Conservation (phyloP, 2,797 vertebrate genomes). For the Aerospiza tachiro region DNA sequence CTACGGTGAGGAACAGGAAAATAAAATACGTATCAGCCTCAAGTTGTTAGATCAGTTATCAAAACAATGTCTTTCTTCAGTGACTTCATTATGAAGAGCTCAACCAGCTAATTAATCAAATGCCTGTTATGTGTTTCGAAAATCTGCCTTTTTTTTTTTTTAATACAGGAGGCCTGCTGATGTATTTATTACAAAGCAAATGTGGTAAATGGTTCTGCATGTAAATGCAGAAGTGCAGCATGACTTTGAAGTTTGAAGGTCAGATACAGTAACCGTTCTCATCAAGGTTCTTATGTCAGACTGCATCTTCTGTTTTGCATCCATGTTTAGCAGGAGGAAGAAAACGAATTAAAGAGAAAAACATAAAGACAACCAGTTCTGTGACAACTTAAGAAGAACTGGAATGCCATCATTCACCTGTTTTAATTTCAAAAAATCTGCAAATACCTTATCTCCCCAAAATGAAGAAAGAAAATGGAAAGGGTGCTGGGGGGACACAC, state of each 20-base stretch:
- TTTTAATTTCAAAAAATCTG: background rate
- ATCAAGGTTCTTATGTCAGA: background rate
- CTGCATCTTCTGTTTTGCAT: slow-evolving; percentile 22
- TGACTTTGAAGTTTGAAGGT: slow-evolving; percentile 68
- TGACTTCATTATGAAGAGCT: slow-evolving; percentile 3
- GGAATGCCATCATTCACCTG: background rate
- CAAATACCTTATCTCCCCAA: background rate
- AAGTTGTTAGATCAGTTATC: slow-evolving; percentile 40
- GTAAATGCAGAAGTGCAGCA: slow-evolving; percentile 1
- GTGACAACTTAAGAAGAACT: background rate
- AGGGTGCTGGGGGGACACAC: background rate
- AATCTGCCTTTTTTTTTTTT: background rate
- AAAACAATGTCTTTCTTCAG: slow-evolving; percentile 37
- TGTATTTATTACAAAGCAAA: slow-evolving; percentile 14
- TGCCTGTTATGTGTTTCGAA: background rate
- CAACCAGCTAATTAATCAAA: background rate
- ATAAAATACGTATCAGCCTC: background rate
- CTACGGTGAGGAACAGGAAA: background rate
- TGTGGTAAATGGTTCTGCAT: background rate
- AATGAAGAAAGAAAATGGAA: background rate
- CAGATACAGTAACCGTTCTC: slow-evolving; percentile 30
- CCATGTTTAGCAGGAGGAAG: background rate
- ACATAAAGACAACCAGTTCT: background rate
- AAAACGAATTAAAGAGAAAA: background rate
- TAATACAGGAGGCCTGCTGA: background rate